These are phyloP conservation scores for Scotopteryx bipunctaria DNA, from an alignment of 2,888 invertebrate species.

Conservation along the genomic window DNA sequence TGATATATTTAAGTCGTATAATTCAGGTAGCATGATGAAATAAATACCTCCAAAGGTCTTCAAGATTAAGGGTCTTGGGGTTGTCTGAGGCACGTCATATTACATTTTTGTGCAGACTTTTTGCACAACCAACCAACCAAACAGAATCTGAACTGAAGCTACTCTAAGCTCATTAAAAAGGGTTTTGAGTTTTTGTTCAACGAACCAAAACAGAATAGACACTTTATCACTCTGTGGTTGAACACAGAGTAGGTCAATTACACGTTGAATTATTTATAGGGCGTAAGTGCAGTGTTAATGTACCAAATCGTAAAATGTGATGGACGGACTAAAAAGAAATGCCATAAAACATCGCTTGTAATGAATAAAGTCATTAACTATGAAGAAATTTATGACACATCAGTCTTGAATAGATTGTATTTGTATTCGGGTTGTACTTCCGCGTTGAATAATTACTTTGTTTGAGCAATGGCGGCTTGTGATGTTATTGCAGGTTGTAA, in stretches of 20 bases:
- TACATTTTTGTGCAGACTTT: background rate
- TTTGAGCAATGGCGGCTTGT: slow-evolving; percentile 18
- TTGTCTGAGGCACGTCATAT: too few species aligned
- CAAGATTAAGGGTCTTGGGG: too few species aligned
- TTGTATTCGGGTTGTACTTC: slow-evolving; percentile 23
- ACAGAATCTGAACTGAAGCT: background rate
- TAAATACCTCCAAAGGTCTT: too few species aligned
- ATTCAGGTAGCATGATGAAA: too few species aligned
- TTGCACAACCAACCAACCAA: background rate
- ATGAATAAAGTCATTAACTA: slow-evolving; percentile 33
- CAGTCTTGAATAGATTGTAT: slow-evolving; percentile 22
- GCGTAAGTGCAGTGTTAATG: slow-evolving; percentile 35
- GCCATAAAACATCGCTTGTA: slow-evolving; percentile 34
- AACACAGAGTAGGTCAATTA: slow-evolving; percentile 30
- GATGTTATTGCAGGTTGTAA: slow-evolving; percentile 20
- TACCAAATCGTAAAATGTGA: slow-evolving; percentile 36
- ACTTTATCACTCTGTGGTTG: slow-evolving; percentile 28
- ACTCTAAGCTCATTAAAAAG: background rate
- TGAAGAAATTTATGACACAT: slow-evolving; percentile 30
- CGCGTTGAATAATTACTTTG: slow-evolving; percentile 21
- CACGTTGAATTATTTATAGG: slow-evolving; percentile 38
- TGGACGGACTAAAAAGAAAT: slow-evolving; percentile 33
- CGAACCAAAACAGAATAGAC: slow-evolving; percentile 39
- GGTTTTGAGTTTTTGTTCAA: slow-evolving; percentile 38
- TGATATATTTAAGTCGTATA: too few species aligned